These are phyloP conservation scores for Acrocera orbiculus DNA, from an alignment of 2,888 invertebrate species.

Conservation along the genomic window DNA sequence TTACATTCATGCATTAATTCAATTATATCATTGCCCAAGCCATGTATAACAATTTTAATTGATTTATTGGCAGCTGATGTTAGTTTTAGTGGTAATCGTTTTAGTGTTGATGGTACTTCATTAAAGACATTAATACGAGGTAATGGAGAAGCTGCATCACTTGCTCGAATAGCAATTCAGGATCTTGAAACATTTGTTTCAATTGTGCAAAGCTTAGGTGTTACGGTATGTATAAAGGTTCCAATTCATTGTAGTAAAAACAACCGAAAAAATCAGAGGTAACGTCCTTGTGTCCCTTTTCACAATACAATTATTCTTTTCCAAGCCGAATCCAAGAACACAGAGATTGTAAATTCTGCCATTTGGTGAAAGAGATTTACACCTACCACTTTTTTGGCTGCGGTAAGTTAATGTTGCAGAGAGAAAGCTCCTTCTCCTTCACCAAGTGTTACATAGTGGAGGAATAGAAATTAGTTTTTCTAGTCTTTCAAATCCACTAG, in stretches of 20 bases:
- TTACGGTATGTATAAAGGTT: slow-evolving; percentile 38
- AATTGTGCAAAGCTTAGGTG: slow-evolving; percentile 54
- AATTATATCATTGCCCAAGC: slow-evolving; percentile 39
- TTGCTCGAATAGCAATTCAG: slow-evolving; percentile 51
- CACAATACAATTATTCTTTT: too few species aligned
- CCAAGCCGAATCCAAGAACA: too few species aligned
- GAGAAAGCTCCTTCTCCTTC: too few species aligned
- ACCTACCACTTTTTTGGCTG: too few species aligned
- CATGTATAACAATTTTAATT: slow-evolving; percentile 23
- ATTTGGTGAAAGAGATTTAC: too few species aligned
- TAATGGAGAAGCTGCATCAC: slow-evolving; percentile 44
- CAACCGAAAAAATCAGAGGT: too few species aligned
- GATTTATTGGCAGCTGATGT: slow-evolving; percentile 25
- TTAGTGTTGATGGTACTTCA: slow-evolving; percentile 22
- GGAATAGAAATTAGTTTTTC: too few species aligned
- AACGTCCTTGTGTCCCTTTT: too few species aligned
- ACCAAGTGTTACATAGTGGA: too few species aligned
- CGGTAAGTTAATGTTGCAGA: too few species aligned
- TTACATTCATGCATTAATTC: slow-evolving; percentile 48
- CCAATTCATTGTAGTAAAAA: not conserved
- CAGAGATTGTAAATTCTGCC: too few species aligned
- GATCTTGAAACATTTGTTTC: slow-evolving; percentile 58
- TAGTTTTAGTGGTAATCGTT: slow-evolving; percentile 21
- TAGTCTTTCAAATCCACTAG: too few species aligned
- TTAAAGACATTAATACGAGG: slow-evolving; percentile 44